Base-by-base conservation (phyloP, 2,797 vertebrate species). In the Acestrorhynchus altus region DNA sequence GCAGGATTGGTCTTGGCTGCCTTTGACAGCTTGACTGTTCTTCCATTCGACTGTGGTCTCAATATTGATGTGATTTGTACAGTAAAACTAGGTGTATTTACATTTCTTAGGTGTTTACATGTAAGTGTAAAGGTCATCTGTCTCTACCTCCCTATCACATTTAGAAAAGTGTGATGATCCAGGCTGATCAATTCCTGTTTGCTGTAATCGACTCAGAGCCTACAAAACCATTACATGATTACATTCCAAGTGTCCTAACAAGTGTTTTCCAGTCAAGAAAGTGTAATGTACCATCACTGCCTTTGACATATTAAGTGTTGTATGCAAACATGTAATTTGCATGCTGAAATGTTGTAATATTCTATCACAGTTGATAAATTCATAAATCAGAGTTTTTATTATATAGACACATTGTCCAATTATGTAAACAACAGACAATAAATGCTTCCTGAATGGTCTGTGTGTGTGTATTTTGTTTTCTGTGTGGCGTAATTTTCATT, bases 231-330 rank as follows among this genome's bases (percentile, higher is more conserved):
- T 35, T 35, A 35, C 57, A 72, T 65, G 71, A 59, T 47, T 65
- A 49, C 20, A 39, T 68, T 70, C 51, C 28, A 76, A 52, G 67
- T 79, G 72, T 80, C 57, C 28, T 76, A 57, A 64, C 16, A 57
- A 59, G 0, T 31, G 8, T 4, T 59, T 31, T 31, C 26, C 57
- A 31, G 7, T 31, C 56, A 40, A n/a, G 61, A 71, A 61, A 67
- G 68, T 64, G 49, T 74, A 54, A 20, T 82, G 47, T 60, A 77
- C 63, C 73, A 63, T 79, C 46, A 63, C 57, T 84, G 80, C 80
- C 80, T 82, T 77, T 72, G 66, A 51, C 64, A 73, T 78, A 10
- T 47, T 77, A 49, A 28, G 28, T 73, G 63, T 77, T 71, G 74
- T 74, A 56, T 77, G 68, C 71, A 74, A 79, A 64, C 42, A 24